Conservation (phyloP, 2,113 vertebrate species). For the Spermophilus dauricus region DNA sequence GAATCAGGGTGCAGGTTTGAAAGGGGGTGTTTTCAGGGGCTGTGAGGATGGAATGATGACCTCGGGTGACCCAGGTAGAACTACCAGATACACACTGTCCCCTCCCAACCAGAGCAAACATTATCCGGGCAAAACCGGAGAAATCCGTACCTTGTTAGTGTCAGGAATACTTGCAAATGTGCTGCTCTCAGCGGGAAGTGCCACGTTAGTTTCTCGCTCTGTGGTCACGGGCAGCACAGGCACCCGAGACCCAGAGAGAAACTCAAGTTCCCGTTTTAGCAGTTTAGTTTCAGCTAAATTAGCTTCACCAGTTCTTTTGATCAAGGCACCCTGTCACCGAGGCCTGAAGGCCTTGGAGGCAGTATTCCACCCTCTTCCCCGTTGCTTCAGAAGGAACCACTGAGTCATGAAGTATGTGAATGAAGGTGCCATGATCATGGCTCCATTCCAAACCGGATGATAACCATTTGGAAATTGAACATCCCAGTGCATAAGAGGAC, state of each 20-base stretch:
- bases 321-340: not conserved
- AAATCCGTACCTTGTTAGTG: not conserved
- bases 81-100: not conserved
- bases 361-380: not conserved
- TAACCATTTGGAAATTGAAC: not conserved
- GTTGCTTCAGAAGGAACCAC: not conserved
- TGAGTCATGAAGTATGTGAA: not conserved
- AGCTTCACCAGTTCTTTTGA: not conserved
- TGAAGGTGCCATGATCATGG: not conserved
- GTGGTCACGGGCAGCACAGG: not conserved
- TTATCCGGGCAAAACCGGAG: not conserved
- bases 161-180: not conserved
- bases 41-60: not conserved
- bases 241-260: not conserved
- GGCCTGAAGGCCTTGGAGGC: not conserved
- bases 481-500: too few relatives aligned
- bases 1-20: not conserved
- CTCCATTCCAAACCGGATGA: not conserved
- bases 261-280: not conserved
- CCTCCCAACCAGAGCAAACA: not conserved
- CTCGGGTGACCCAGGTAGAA: not conserved
- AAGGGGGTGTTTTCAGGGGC: not conserved
- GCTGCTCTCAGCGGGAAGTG: rapidly evolving
- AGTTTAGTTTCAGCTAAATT: not conserved
- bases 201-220: too few relatives aligned